Percentiles rank a stretch among this genome's conserved stretches.
These are phyloP conservation scores for Murina feae DNA, from an alignment of 2,113 vertebrate species.

Conservation along the genomic window DNA sequence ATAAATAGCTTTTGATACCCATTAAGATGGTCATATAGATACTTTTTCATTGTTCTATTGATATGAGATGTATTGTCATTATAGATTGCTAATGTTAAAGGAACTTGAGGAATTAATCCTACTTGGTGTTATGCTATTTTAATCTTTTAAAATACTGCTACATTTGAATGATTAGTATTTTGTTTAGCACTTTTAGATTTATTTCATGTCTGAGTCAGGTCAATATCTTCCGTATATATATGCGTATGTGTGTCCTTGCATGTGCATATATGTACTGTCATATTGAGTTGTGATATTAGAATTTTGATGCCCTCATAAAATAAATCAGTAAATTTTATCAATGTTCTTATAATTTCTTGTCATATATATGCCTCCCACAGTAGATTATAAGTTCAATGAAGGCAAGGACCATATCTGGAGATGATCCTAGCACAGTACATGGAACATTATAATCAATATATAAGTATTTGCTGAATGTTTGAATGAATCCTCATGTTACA, in stretches of 20 bases:
- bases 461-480: slow-evolving; percentile 31
- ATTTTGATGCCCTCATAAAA: neutral
- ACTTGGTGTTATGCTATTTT: neutral
- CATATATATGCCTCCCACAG: neutral
- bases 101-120: slow-evolving; percentile 12
- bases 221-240: neutral
- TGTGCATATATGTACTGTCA: neutral
- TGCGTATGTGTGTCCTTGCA: neutral
- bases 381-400: neutral
- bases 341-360: neutral
- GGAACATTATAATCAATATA: neutral
- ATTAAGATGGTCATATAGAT: neutral
- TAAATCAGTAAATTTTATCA: neutral
- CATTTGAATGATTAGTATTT: slow-evolving; percentile 11
- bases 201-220: neutral
- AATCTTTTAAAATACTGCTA: slow-evolving; percentile 14
- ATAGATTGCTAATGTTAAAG: neutral
- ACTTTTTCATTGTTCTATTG: slow-evolving; percentile 12
- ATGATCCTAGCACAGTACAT: neutral
- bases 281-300: slow-evolving; percentile 18
- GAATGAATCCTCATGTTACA: neutral
- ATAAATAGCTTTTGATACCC: slow-evolving; percentile 1
- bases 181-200: slow-evolving; percentile 4
- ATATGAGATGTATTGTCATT: neutral
- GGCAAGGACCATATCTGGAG: neutral